Percentiles rank a stretch among this genome's conserved stretches.
Conservation (phyloP, 1,140 invertebrate genomes). For the Leptinotarsa lineolata region DNA sequence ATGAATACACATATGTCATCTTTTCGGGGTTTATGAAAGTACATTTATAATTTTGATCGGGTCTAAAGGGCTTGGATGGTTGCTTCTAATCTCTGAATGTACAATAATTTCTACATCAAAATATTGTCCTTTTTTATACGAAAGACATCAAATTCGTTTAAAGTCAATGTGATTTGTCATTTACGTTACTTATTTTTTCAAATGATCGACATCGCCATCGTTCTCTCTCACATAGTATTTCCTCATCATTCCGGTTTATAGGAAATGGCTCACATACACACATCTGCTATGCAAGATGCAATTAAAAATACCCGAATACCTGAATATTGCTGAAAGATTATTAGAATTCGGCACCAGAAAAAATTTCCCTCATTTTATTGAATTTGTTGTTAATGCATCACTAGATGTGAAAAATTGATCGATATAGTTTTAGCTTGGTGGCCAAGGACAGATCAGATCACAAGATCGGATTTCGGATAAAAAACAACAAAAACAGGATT, state of each 20-base stretch:
- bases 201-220: neutral
- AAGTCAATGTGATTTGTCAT: no score
- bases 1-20: no score
- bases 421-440: neutral
- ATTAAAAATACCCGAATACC: neutral
- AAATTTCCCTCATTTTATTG: neutral
- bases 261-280: neutral
- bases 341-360: neutral
- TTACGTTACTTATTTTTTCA: no score
- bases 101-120: no score
- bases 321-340: neutral
- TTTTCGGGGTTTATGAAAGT: no score
- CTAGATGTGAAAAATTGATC: neutral
- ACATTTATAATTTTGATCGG: no score
- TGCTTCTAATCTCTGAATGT: no score
- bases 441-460: neutral
- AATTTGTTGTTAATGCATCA: neutral
- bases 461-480: no score
- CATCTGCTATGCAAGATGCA: neutral
- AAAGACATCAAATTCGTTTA: no score
- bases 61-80: no score
- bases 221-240: neutral
- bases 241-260: neutral
- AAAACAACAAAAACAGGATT: no score
- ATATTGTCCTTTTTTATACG: no score